Percentiles rank a stretch among this genome's conserved stretches.
phyloP scores from a whole-genome alignment of 2,888 invertebrate genomes.

The Empis stercorea region DNA sequence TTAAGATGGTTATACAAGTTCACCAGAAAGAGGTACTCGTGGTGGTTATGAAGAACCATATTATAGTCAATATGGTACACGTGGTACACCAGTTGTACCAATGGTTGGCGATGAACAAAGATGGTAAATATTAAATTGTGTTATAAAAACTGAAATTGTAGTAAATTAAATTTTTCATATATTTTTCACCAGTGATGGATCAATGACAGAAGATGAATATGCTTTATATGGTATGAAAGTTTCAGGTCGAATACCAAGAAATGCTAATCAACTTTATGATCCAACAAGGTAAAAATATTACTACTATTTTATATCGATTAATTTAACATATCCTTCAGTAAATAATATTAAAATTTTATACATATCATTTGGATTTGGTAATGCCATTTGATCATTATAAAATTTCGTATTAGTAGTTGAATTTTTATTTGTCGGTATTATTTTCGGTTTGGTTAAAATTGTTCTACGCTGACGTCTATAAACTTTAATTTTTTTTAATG shows the following conservation, averaged over 20 bases:
- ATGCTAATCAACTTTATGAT: conserved; percentile 36
- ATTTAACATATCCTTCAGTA: conserved; percentile 36
- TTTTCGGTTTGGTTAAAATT: not conserved
- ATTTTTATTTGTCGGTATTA: conserved; percentile 6
- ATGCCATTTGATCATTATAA: conserved; percentile 9
- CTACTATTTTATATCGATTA: not conserved
- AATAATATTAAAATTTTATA: conserved; percentile 33
- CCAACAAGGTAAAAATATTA: conserved; percentile 29
- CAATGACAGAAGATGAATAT: conserved; percentile 56
- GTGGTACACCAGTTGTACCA: conserved; percentile 60
- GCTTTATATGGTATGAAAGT: conserved; percentile 56
- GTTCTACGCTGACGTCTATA: conserved; percentile 23
- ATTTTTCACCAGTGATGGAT: conserved; percentile 44
- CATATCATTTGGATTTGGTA: conserved; percentile 29
- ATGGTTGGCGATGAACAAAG: conserved; percentile 84
- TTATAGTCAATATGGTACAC: conserved; percentile 65
- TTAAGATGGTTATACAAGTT: conserved; percentile 72
- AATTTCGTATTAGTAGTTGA: conserved; percentile 1
- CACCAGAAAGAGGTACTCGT: conserved; percentile 65
- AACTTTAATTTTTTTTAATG: conserved; percentile 30
- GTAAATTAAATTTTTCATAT: not conserved
- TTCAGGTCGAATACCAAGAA: conserved; percentile 41
- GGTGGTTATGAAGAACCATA: conserved; percentile 76
- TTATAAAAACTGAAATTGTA: no score
- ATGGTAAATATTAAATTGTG: no score